phyloP scores from a whole-genome alignment of 2,888 invertebrate genomes.

The Neocrepidodera transversa region DNA sequence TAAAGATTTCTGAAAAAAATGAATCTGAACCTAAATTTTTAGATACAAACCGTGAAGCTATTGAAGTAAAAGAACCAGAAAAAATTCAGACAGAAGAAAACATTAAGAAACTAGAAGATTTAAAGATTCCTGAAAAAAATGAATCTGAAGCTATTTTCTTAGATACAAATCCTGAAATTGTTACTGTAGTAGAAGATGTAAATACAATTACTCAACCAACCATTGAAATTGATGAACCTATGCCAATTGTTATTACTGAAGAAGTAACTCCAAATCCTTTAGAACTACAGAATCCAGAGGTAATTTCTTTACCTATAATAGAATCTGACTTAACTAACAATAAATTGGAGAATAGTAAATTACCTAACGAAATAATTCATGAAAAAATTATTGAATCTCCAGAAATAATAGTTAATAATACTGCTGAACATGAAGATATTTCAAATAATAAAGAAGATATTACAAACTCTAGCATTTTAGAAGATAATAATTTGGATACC shows the following conservation, averaged over 20 bases:
- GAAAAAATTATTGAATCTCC: too few species aligned
- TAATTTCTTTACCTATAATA: background rate
- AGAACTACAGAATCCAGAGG: background rate
- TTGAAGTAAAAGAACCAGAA: background rate
- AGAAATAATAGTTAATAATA: too few species aligned
- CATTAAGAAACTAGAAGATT: background rate
- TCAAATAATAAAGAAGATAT: too few species aligned
- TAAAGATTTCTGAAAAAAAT: background rate
- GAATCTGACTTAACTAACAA: background rate
- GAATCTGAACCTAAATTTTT: too few species aligned
- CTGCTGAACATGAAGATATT: too few species aligned
- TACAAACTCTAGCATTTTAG: too few species aligned
- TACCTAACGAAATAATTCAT: background rate
- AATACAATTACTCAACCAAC: conserved; percentile 22
- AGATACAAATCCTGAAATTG: conserved; percentile 15
- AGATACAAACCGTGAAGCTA: too few species aligned
- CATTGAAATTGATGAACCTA: conserved; percentile 5
- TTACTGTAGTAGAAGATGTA: background rate
- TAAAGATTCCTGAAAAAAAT: background rate
- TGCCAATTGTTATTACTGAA: conserved; percentile 23
- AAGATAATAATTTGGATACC: too few species aligned
- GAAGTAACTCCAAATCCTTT: conserved; percentile 36
- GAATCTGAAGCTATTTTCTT: conserved; percentile 13
- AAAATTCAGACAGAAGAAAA: background rate
- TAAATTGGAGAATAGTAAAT: background rate